Evolutionary conservation across 2,888 invertebrate species (phyloP).

Genomic region (Acanthopleura granulata): DNA sequence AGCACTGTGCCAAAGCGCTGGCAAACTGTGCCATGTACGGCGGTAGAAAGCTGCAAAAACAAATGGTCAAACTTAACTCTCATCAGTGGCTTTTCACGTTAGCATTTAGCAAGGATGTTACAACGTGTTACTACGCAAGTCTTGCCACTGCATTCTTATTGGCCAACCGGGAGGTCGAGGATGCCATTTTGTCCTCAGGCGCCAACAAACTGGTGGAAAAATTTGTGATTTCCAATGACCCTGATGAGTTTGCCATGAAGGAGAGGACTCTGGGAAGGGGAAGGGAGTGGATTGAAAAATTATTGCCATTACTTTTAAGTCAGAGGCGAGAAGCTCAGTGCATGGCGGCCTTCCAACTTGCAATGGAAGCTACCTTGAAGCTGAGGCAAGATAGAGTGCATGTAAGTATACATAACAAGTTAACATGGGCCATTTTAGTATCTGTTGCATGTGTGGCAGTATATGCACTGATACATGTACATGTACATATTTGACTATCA

Average conservation of each 20-base stretch:
- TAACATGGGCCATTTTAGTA: too few species aligned
- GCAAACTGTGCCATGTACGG: conserved; percentile 21
- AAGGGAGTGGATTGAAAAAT: conserved; percentile 18
- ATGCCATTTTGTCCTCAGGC: conserved; percentile 8
- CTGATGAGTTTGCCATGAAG: conserved; percentile 16
- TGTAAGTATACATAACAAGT: conserved; percentile 5
- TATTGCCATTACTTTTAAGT: conserved; percentile 16
- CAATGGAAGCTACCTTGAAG: conserved; percentile 20
- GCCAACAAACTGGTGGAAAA: conserved; percentile 20
- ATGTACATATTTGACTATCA: too few species aligned
- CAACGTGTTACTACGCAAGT: conserved; percentile 20
- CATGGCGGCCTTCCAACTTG: conserved; percentile 16
- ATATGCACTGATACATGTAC: too few species aligned
- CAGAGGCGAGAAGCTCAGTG: conserved; percentile 9
- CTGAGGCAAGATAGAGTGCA: conserved; percentile 18
- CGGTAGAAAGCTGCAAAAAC: conserved; percentile 15
- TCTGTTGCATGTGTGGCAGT: too few species aligned
- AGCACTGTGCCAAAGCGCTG: conserved; percentile 20
- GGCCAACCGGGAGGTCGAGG: conserved; percentile 15
- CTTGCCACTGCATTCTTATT: conserved; percentile 13
- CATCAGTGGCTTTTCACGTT: conserved; percentile 19
- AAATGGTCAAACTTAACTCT: conserved; percentile 16
- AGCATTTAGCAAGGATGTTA: conserved; percentile 19
- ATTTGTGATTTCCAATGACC: conserved; percentile 19
- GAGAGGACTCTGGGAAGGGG: neutral